Evolutionary conservation across 2,888 invertebrate genomes (phyloP), one percentile per base, ranked within the genome.

Genomic region (Branchinecta sandiegonensis): DNA sequence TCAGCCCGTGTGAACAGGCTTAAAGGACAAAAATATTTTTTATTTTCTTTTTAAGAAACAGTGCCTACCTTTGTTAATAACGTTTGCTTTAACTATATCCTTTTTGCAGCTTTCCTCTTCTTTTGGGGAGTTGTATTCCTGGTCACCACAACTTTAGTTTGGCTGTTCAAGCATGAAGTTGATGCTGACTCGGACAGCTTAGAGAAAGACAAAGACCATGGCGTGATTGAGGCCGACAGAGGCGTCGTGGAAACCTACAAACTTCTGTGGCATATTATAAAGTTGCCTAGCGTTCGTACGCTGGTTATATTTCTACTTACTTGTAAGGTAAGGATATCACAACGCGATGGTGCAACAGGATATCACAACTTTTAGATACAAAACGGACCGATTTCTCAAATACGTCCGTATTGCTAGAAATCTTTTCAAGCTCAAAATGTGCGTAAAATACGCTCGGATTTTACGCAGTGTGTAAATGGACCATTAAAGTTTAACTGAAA

Each of bases 81-180:
- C 6, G 37, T 37, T 37, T 37, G 37, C 37, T 10, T 65, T 47
- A 14, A 13, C 67, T 67, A 69, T 23, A 69, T 69, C 69, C 72
- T 68, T 70, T 68, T 76, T 77, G 67, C 79, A 83, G 90, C 90
- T 73, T 99, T 96, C 78, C 81, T 99, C 14, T 86, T 87, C 76
- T 94, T 96, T 77, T 99, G 97, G 96, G 94, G 94, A 8, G 83
- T 91, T 79, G 82, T 90, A 3, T 99, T 97, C 77, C 82, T 99
- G 67, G 77, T 89, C 2, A 87, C 90, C 1, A 99, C 99, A 0
- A 92, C 94, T 0, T 75, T 96, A 4, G 87, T 97, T 66, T 89
- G 90, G 50, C 71, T 95, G 13, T 82, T 94, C n/a, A 97, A 97
- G 77, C 84, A 82, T 72, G 96, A 96, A 79, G 81, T 82, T 71